Evolutionary conservation across 2,113 vertebrate genomes (phyloP), one percentile per base, ranked within the genome.

Genomic region (Sceloporus undulatus): DNA sequence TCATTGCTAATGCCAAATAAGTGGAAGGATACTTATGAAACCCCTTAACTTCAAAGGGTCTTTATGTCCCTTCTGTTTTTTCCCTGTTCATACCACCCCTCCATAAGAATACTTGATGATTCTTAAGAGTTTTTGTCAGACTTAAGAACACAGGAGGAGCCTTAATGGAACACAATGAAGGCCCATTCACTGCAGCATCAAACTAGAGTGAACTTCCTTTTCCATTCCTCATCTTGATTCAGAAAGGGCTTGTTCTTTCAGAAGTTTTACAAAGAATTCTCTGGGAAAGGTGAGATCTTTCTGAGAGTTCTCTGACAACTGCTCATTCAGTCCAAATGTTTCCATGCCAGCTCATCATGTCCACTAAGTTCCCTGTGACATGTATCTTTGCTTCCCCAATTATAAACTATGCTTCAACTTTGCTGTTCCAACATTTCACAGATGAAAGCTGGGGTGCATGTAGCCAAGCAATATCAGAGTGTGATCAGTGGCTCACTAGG

Each of bases 1-100:
- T 76, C 85, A 83, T 9, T 90, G 83, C n/a, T 88, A 87, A 85
- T 68, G n/a, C 74, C 40, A 87, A 81, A 87, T 42, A 87, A 13
- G 82, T 18, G 11, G 13, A n/a, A 16, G 42, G 40, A 19, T 89
- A 80, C 71, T 84, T 38, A 40, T 88, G n/a, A 73, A 40, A 34
- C 16, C n/a, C 34, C 84, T 38, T 91, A n/a, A 9, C 13, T 71
- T 91, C 91, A 92, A 1, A 2, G n/a, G 38, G 42, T 13, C 80
- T 0, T 23, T 10, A 56, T 79, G 74, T 85, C 78, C 88, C 87
- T 1, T 62, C 34, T 5, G 42, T 42, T 19, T 21, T 21, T 14
- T 25, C 62, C 9, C n/a, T 5, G 9, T 3, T 11, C 68, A n/a
- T 71, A 10, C 68, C 14, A 25, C 68, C 23, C 68, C 27, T 27